Conservation (phyloP, 2,113 vertebrate species). For the Hippopotamus amphibius region DNA sequence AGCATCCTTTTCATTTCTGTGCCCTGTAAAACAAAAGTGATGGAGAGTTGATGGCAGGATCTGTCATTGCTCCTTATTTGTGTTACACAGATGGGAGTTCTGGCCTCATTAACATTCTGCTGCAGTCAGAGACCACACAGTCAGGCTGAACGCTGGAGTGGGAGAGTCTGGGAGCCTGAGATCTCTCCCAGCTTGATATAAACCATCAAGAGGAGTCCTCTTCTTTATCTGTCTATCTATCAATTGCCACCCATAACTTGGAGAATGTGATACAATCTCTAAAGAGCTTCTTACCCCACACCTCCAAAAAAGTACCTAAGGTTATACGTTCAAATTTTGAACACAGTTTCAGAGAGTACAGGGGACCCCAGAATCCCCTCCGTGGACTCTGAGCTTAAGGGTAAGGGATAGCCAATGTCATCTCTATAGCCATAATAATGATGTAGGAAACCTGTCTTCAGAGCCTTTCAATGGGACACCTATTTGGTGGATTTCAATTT, state of each 20-base stretch:
- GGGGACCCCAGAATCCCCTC: not conserved
- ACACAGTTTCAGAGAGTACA: not conserved
- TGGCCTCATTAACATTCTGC: conserved; percentile 69
- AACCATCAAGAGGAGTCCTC: not conserved
- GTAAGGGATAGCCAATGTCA: not conserved
- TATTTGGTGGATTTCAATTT: not conserved
- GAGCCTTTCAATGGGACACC: not conserved
- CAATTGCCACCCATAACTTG: not conserved
- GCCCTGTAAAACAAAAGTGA: conserved; percentile 85
- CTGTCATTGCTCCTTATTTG: conserved; percentile 69
- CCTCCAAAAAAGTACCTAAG: not conserved
- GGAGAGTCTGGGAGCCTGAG: not conserved
- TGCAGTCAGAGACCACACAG: conserved; percentile 27
- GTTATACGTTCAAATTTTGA: not conserved
- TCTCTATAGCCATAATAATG: not conserved
- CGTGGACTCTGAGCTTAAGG: not conserved
- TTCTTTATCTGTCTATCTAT: not conserved
- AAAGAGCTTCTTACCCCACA: no score
- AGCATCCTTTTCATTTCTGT: conserved; percentile 87
- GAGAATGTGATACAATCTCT: not conserved
- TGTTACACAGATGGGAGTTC: conserved; percentile 12
- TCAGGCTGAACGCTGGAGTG: not conserved
- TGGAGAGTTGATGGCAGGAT: conserved; percentile 75
- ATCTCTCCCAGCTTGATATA: not conserved
- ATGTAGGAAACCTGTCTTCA: not conserved